These are phyloP conservation scores for Ceratina australensis DNA, from an alignment of 1,140 invertebrate genomes.

Conservation along the genomic window DNA sequence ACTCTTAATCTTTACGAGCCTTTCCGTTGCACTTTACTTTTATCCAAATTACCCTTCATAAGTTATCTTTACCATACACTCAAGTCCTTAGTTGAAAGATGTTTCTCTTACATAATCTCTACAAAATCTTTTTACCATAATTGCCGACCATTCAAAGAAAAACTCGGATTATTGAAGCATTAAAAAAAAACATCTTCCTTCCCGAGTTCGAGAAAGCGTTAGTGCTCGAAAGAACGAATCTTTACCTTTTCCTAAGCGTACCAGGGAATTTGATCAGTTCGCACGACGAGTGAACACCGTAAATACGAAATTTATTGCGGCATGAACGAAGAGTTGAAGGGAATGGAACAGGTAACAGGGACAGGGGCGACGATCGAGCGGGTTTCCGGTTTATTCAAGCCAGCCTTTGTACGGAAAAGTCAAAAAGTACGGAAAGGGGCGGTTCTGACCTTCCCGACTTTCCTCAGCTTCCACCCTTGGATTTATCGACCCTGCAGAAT, in stretches of 20 bases:
- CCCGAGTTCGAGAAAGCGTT: no score
- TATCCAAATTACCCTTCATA: no score
- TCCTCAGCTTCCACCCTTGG: slow-evolving; percentile 58
- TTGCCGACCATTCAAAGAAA: no score
- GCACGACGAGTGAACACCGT: slow-evolving; percentile 24
- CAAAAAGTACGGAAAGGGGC: slow-evolving; percentile 72
- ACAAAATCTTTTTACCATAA: no score
- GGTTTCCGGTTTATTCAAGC: slow-evolving; percentile 74
- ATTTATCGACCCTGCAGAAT: slow-evolving; percentile 66
- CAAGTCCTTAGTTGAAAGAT: no score
- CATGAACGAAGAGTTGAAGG: slow-evolving; percentile 28
- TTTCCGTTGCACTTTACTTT: no score
- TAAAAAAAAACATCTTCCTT: no score
- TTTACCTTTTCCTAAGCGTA: slow-evolving; percentile 23
- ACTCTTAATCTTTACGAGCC: no score
- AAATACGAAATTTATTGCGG: slow-evolving; percentile 24
- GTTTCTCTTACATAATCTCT: no score
- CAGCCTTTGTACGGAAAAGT: slow-evolving; percentile 63
- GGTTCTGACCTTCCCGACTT: slow-evolving; percentile 57
- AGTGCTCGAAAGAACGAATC: background rate
- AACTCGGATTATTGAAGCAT: no score
- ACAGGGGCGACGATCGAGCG: slow-evolving; percentile 64
- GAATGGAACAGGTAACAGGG: slow-evolving; percentile 62
- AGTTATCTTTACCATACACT: no score
- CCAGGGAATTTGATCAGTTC: slow-evolving; percentile 52